phyloP scores from a whole-genome alignment of 2,888 invertebrate genomes.

The Drosophila merina region DNA sequence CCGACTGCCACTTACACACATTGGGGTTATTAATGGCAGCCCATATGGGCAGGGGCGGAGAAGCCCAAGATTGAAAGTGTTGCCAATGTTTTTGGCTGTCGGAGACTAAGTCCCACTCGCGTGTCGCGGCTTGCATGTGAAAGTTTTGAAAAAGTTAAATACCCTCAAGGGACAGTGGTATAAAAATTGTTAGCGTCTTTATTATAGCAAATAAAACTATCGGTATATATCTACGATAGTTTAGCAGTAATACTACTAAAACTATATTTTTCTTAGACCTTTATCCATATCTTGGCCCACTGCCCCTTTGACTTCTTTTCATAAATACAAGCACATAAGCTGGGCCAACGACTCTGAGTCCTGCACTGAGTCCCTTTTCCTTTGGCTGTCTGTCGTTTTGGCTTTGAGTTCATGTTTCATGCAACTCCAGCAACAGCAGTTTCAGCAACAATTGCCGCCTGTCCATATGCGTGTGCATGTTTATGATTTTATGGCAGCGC shows the following conservation, averaged over 20 bases:
- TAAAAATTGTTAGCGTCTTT: background rate
- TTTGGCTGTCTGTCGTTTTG: conserved; percentile 41
- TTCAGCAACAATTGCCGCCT: conserved; percentile 45
- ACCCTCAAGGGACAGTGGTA: conserved; percentile 32
- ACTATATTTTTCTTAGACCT: no score
- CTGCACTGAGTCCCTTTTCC: conserved; percentile 44
- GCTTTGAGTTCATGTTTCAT: conserved; percentile 73
- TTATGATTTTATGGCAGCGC: conserved; percentile 80
- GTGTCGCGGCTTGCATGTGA: conserved; percentile 60
- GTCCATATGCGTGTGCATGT: conserved; percentile 69
- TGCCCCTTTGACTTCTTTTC: conserved; percentile 1
- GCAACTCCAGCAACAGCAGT: conserved; percentile 47
- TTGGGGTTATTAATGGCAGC: conserved; percentile 72
- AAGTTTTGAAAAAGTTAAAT: conserved; percentile 43
- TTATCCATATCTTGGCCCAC: background rate
- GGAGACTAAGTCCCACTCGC: conserved; percentile 57
- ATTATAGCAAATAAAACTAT: no score
- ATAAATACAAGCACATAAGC: conserved; percentile 11
- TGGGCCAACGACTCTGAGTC: conserved; percentile 57
- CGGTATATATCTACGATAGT: no score
- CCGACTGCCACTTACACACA: conserved; percentile 64
- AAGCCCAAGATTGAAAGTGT: conserved; percentile 47
- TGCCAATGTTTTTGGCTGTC: conserved; percentile 43
- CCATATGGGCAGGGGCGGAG: conserved; percentile 11
- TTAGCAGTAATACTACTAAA: no score